A percentile compares a stretch with the other conserved stretches of the same genome.
These are phyloP conservation scores for Rhagoletis zephyria DNA, from an alignment of 1,140 invertebrate genomes.

Conservation along the genomic window DNA sequence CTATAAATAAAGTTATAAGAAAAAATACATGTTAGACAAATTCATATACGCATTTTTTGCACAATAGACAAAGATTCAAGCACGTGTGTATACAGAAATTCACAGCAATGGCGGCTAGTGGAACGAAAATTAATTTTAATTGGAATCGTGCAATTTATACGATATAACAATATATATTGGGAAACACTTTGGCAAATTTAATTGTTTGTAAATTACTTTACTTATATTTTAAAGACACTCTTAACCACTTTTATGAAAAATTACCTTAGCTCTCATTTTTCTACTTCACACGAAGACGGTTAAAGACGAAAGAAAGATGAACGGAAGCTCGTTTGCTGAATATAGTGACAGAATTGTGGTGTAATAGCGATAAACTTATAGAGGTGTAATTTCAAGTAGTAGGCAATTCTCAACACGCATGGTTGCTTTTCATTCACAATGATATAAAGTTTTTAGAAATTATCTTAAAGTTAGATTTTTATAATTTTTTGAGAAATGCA, in stretches of 20 bases:
- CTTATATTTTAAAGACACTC: conserved; percentile 1
- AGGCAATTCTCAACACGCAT: too few species aligned
- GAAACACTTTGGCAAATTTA: background rate
- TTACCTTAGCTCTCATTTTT: conserved; percentile 74
- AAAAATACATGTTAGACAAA: conserved; percentile 4
- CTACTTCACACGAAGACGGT: conserved; percentile 65
- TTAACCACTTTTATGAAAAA: background rate
- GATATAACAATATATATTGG: background rate
- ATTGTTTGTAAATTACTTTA: background rate
- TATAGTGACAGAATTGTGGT: too few species aligned
- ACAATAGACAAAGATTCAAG: background rate
- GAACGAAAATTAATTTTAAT: conserved; percentile 19
- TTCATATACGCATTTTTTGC: background rate
- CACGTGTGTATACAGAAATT: conserved; percentile 29
- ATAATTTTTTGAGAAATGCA: too few species aligned
- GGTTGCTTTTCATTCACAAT: too few species aligned
- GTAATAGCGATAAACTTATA: too few species aligned
- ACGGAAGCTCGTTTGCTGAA: conserved; percentile 49
- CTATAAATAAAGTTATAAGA: conserved; percentile 74
- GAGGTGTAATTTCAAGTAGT: too few species aligned
- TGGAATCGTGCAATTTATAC: background rate
- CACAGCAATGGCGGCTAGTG: conserved; percentile 13
- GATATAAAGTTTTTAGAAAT: too few species aligned
- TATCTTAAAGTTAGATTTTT: too few species aligned
- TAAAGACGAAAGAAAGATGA: conserved; percentile 70